These are phyloP conservation scores for Hydra vulgaris DNA, from an alignment of 30 jellyfish, hydroid and myxozoan species.

Conservation along the genomic window DNA sequence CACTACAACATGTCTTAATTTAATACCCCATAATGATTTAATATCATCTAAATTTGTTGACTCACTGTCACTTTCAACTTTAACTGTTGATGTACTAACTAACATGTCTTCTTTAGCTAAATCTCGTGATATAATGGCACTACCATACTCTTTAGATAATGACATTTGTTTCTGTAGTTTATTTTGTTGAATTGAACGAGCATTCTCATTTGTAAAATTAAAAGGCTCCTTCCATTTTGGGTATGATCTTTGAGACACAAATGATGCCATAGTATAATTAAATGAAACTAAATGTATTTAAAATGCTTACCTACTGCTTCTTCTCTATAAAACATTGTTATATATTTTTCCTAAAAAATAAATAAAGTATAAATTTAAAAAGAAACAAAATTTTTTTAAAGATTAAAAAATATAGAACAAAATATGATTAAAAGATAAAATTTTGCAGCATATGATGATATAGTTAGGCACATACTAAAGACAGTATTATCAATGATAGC, in stretches of 20 bases:
- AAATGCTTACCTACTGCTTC: too few species aligned
- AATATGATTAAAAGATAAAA: too few species aligned
- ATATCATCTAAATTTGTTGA: not conserved
- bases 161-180: not conserved
- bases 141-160: constrained; percentile 19
- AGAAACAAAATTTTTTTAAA: too few species aligned
- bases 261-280: not conserved
- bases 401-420: too few species aligned
- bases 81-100: not conserved
- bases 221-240: not conserved
- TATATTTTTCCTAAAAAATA: too few species aligned
- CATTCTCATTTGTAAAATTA: not conserved
- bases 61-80: not conserved
- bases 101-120: constrained; percentile 11
- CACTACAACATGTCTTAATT: constrained; percentile 15
- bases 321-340: too few species aligned
- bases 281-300: too few species aligned
- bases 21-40: constrained; percentile 24
- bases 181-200: too few species aligned
- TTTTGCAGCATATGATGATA: too few species aligned
- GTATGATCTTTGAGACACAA: not conserved
- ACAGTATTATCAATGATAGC: too few species aligned
- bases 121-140: constrained; percentile 21
- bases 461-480: too few species aligned
- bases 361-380: too few species aligned